Conservation (phyloP, 1,140 invertebrate genomes). For the Drosophila erecta region DNA sequence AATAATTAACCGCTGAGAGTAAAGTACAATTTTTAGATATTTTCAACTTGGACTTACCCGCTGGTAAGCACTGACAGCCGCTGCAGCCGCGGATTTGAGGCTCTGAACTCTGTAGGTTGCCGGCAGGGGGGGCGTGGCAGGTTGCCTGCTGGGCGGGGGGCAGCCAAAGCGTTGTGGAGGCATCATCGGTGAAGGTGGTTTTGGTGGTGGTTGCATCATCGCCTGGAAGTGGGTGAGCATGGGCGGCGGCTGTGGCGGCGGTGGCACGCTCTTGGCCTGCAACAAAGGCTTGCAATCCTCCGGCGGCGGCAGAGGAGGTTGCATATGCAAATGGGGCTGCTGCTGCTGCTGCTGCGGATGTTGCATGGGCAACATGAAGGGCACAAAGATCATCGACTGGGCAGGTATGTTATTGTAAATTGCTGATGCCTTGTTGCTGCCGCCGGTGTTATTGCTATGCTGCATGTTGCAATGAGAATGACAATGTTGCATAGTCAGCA, state of each 20-base stretch:
- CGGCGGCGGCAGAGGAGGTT: conserved; percentile 13
- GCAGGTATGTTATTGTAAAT: conserved; percentile 10
- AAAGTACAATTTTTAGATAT: too few species aligned
- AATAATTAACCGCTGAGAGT: too few species aligned
- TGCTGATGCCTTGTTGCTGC: conserved; percentile 8
- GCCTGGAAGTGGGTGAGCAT: conserved; percentile 32
- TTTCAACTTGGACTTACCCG: conserved; percentile 50
- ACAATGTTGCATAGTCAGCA: conserved; percentile 15
- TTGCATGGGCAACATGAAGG: conserved; percentile 53
- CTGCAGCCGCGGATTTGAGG: conserved; percentile 58
- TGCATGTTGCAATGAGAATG: conserved; percentile 26
- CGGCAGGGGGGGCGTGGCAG: conserved; percentile 27
- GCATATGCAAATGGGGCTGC: conserved; percentile 3
- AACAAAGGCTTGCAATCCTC: conserved; percentile 26
- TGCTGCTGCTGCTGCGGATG: conserved; percentile 15
- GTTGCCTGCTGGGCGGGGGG: conserved; percentile 9
- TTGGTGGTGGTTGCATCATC: conserved; percentile 2
- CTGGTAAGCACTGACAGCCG: conserved; percentile 60
- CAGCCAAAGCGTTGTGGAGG: conserved; percentile 6
- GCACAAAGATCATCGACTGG: conserved; percentile 65
- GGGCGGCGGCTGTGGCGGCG: conserved; percentile 49
- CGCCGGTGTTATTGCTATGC: conserved; percentile 7
- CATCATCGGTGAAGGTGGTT: conserved; percentile 1
- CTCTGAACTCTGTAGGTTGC: conserved; percentile 31
- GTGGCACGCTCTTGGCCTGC: conserved; percentile 34